Evolutionary conservation across 2,797 vertebrate species (phyloP), one percentile per base, ranked within the genome.

Genomic region (Champsocephalus esox): DNA sequence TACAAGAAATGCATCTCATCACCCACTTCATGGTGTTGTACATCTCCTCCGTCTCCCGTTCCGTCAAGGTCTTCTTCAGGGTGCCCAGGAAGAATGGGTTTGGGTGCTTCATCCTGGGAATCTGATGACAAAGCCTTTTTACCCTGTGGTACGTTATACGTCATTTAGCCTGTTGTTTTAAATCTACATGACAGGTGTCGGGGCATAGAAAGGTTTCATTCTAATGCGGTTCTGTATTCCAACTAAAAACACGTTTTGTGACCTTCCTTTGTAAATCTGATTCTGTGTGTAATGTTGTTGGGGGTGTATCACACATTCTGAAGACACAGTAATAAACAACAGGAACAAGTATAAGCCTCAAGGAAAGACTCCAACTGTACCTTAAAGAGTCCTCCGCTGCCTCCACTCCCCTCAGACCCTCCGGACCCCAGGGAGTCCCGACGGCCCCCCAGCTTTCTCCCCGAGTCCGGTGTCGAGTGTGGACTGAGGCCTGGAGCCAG

Each of bases 81-180:
- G 92, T 96, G 75, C 96, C 97, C 81, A 97, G 92, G 82, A 97
- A 90, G 92, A 99, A 97, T 0, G 96, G 97, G 92, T 96, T 98
- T 41, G 96, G 96, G 76, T 96, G 94, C 77, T 95, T 99, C 90
- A 95, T 96, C 88, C 93, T 96, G 71, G 94, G 85, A 44, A 88
- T 90, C 98, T 94, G 78, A 67, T 16, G 38, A 21, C 9, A 65
- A 73, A 58, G 17, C 6, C 32, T 56, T 10, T 73, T 8, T 54
- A 28, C 28, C 4, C 28, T 0, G 28, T 28, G 28, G 28, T 28
- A 28, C 28, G 28, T 28, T 28, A 28, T 24, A 24, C 24, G 24
- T 4, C 24, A 28, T 28, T 28, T 28, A 28, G 24, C 24, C 24
- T 28, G 24, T 28, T 28, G 0, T 28, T 28, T 28, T 28, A 28